A percentile compares a stretch with the other conserved stretches of the same genome.
phyloP scores from a whole-genome alignment of 2,888 invertebrate species.

The Coelopa pilipes region DNA sequence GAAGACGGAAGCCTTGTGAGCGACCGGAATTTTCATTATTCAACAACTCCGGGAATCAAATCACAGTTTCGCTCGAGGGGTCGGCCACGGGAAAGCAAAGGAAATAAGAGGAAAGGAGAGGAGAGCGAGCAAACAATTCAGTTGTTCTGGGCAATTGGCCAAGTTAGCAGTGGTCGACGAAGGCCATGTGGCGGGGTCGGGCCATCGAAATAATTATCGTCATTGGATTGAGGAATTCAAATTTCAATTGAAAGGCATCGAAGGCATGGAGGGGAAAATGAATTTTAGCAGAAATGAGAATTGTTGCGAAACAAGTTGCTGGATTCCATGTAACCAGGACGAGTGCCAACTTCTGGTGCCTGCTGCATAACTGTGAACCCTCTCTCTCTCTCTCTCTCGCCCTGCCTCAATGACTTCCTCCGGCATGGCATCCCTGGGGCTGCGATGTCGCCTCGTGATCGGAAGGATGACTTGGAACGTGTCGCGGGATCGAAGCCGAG shows the following conservation, averaged over 20 bases:
- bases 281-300: constrained; percentile 2
- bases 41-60: constrained; percentile 22
- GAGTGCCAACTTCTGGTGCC: neutral
- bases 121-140: neutral
- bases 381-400: too few species aligned
- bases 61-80: neutral
- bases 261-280: neutral
- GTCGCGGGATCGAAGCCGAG: too few species aligned
- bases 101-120: too few species aligned
- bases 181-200: neutral
- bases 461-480: too few species aligned
- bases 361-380: neutral
- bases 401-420: too few species aligned
- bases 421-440: too few species aligned
- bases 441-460: too few species aligned
- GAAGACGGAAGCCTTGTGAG: neutral
- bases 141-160: constrained; percentile 9
- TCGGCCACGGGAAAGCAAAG: neutral
- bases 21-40: neutral
- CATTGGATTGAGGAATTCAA: neutral
- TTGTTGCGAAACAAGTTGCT: neutral
- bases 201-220: neutral
- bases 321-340: neutral
- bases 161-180: neutral
- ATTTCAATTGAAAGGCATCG: neutral